These are phyloP conservation scores for Acrossocheilus wenchowensis DNA, from an alignment of 2,797 vertebrate genomes.

Conservation along the genomic window DNA sequence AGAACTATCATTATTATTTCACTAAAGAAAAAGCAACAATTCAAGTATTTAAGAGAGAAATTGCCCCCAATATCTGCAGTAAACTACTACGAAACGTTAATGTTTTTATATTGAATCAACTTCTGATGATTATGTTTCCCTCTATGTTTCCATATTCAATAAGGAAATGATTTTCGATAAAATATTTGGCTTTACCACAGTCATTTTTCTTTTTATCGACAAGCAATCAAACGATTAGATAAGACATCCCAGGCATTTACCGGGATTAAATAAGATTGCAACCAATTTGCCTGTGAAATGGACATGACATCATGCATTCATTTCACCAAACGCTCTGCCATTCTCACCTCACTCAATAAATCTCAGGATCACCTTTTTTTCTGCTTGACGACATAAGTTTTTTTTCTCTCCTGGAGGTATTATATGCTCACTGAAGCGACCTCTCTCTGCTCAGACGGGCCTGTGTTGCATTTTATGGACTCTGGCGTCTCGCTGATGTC, in stretches of 20 bases:
- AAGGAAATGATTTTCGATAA: conserved; percentile 26
- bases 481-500: conserved; percentile 74
- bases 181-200: background rate
- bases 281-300: conserved; percentile 14
- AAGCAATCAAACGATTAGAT: conserved; percentile 1
- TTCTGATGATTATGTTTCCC: background rate
- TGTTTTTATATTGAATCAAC: background rate
- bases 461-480: conserved; percentile 74
- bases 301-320: conserved; percentile 22
- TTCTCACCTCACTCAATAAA: conserved; percentile 58
- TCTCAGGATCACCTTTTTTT: conserved; percentile 53
- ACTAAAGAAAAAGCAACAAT: background rate
- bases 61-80: background rate
- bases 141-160: background rate
- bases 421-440: conserved; percentile 17
- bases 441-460: conserved; percentile 63
- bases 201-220: background rate
- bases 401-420: conserved; percentile 48
- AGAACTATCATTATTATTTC: too few relatives aligned
- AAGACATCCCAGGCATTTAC: conserved; percentile 12
- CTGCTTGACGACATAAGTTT: conserved; percentile 56
- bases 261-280: conserved; percentile 3
- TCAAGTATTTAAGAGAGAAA: background rate
- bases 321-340: conserved; percentile 20
- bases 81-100: background rate